Conservation (phyloP, 2,113 vertebrate genomes). For the Macaca nemestrina region DNA sequence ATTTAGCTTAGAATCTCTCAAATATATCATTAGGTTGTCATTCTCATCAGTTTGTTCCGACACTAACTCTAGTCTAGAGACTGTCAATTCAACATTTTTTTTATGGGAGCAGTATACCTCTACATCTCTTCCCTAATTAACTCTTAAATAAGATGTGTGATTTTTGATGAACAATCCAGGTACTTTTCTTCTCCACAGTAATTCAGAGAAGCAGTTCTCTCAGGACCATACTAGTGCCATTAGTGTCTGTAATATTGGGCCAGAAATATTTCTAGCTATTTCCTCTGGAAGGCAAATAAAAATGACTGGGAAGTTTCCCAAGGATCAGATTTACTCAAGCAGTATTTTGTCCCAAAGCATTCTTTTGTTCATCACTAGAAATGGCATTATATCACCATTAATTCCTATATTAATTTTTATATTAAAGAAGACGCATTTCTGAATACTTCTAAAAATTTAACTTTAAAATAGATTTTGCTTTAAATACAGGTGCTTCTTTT, state of each 20-base stretch:
- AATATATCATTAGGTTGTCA: not conserved
- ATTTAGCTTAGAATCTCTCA: constrained; percentile 9
- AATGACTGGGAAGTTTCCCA: not conserved
- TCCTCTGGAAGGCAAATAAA: not conserved
- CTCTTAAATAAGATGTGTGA: not conserved
- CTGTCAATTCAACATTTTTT: not conserved
- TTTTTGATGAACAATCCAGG: not conserved
- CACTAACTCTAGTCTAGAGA: not conserved
- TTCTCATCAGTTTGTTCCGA: not conserved
- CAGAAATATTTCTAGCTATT: not conserved
- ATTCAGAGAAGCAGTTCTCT: not conserved
- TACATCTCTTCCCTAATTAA: not conserved
- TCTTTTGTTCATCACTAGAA: not conserved
- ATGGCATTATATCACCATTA: not conserved
- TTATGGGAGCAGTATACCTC: not conserved
- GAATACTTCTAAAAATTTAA: not conserved
- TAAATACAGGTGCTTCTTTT: not conserved
- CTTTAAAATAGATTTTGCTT: not conserved
- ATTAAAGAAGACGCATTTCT: not conserved
- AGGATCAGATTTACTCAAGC: not conserved
- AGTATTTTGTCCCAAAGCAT: not conserved
- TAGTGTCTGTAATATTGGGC: not conserved
- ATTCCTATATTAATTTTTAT: not conserved
- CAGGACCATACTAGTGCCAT: not conserved
- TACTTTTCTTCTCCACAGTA: constrained; percentile 2